Percentiles rank a stretch among this genome's conserved stretches.
Conservation (phyloP, 2,113 vertebrate genomes). For the Lophius piscatorius region DNA sequence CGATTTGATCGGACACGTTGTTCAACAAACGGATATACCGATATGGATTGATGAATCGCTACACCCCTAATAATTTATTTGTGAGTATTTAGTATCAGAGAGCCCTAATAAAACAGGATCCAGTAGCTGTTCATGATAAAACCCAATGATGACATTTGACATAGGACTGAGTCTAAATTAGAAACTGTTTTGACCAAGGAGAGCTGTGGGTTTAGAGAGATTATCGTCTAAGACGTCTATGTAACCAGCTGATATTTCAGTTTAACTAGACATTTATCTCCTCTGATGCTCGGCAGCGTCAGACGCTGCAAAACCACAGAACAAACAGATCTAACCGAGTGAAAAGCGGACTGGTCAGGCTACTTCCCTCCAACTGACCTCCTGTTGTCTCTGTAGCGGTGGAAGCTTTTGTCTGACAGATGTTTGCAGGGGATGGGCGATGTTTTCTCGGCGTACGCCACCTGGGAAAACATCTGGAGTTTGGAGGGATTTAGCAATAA, state of each 20-base stretch:
- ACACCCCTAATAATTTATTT: no score
- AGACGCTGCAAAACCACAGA: conserved; percentile 62
- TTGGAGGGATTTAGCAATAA: conserved; percentile 74
- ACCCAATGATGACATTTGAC: no score
- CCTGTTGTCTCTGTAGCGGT: conserved; percentile 60
- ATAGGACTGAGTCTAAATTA: no score
- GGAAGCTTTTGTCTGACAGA: conserved; percentile 76
- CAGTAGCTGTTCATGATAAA: no score
- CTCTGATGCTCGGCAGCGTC: no score
- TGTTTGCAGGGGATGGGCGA: conserved; percentile 73
- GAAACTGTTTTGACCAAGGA: not conserved
- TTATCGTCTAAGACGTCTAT: conserved; percentile 15
- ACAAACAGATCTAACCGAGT: conserved; percentile 54
- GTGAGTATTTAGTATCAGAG: no score
- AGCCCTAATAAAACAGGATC: no score
- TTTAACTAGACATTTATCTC: conserved; percentile 18
- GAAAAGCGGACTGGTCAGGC: conserved; percentile 62
- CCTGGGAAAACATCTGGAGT: conserved; percentile 79
- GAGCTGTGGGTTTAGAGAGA: conserved; percentile 5
- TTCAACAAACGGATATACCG: no score
- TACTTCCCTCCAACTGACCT: conserved; percentile 65
- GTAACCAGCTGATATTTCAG: conserved; percentile 15
- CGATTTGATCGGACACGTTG: no score
- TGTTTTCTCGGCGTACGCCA: conserved; percentile 63
- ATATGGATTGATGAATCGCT: no score